Evolutionary conservation across 2,888 invertebrate species (phyloP).

Genomic region (Portevinia maculata): DNA sequence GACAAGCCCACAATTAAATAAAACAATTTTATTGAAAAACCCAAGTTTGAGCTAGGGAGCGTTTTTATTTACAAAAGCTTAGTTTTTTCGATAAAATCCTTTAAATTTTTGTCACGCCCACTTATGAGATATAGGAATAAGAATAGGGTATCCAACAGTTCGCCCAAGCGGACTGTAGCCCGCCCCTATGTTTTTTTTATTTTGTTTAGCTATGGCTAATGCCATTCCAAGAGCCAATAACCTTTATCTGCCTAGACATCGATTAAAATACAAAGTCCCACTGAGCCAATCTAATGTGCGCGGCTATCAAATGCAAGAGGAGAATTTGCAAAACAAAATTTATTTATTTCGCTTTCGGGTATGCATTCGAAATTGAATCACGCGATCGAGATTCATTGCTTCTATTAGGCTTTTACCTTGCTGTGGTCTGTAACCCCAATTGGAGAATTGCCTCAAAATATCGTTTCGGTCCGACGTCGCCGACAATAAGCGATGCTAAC

Average conservation of each 20-base stretch:
- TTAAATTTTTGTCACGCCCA: no score
- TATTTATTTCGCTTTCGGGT: conserved; percentile 5
- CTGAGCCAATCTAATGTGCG: background rate
- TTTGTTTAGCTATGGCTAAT: background rate
- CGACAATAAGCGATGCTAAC: conserved; percentile 21
- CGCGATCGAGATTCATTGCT: background rate
- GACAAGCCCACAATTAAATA: no score
- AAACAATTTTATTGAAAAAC: no score
- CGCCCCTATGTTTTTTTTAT: no score
- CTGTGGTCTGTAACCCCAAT: conserved; percentile 59
- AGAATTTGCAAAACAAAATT: conserved; percentile 24
- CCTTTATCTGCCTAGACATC: conserved; percentile 11
- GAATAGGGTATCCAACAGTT: no score
- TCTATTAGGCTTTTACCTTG: conserved; percentile 18
- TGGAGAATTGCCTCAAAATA: conserved; percentile 46
- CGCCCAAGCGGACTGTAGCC: no score
- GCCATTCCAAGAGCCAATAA: conserved; percentile 5
- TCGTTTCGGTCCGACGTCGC: conserved; percentile 4
- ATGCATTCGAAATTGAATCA: conserved; percentile 36
- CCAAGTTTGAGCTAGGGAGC: no score
- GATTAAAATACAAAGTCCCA: conserved; percentile 19
- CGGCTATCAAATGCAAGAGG: background rate
- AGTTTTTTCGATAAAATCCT: no score
- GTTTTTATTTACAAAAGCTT: no score
- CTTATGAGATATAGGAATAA: no score